Percentiles rank a stretch among this genome's conserved stretches.
phyloP scores from a whole-genome alignment of 2,797 vertebrate genomes.

The Malacoraja senta region DNA sequence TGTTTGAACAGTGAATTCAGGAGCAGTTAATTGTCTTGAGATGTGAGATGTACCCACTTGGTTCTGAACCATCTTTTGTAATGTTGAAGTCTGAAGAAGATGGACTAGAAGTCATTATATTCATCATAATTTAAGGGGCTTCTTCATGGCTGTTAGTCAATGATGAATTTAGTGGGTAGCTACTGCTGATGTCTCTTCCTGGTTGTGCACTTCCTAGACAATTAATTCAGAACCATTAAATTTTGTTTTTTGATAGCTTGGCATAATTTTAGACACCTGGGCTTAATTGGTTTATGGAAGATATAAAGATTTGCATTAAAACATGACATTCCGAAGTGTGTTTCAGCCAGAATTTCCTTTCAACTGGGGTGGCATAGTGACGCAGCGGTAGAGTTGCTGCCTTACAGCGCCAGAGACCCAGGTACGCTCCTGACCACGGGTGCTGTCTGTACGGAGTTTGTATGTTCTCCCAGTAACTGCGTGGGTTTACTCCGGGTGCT shows the following conservation, averaged over 20 bases:
- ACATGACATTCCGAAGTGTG: neutral
- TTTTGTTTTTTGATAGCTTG: neutral
- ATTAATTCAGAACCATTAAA: neutral
- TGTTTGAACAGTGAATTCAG: neutral
- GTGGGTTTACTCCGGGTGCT: too few relatives aligned
- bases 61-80: neutral
- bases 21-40: neutral
- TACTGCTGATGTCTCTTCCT: neutral
- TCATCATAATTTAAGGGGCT: neutral
- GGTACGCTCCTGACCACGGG: too few relatives aligned
- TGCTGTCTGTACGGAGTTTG: too few relatives aligned
- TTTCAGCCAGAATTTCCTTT: neutral
- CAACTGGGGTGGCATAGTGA: too few relatives aligned
- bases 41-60: neutral
- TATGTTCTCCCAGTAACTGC: too few relatives aligned
- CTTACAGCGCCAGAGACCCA: too few relatives aligned
- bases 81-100: neutral
- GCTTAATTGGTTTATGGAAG: neutral
- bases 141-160: neutral
- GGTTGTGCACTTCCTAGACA: neutral
- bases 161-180: neutral
- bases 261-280: neutral
- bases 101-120: neutral
- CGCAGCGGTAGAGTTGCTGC: too few relatives aligned
- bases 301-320: neutral